Conservation (phyloP, 2,888 invertebrate genomes). For the Argynnis bischoffii region DNA sequence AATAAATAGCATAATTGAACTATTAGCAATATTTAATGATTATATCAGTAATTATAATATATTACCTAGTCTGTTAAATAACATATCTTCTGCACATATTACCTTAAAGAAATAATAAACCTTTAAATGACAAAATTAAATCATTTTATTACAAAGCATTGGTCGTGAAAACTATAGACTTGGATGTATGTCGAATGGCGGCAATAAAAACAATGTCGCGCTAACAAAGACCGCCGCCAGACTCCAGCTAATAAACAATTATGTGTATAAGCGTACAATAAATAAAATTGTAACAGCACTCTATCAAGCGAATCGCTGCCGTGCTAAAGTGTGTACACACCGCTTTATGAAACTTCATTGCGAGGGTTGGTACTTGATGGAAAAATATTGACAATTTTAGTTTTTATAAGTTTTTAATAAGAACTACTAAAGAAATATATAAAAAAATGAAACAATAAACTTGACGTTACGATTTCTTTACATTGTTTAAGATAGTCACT, state of each 20-base stretch:
- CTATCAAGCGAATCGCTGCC: slow-evolving; percentile 63
- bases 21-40: slow-evolving; percentile 17
- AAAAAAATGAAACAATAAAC: background rate
- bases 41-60: slow-evolving; percentile 12
- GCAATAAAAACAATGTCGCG: slow-evolving; percentile 60
- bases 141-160: slow-evolving; percentile 9
- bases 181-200: slow-evolving; percentile 58
- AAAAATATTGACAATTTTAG: no score
- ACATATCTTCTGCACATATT: slow-evolving; percentile 15
- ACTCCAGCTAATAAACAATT: slow-evolving; percentile 72
- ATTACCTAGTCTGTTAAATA: slow-evolving; percentile 8
- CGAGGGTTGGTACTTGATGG: background rate
- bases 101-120: slow-evolving; percentile 16
- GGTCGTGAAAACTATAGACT: background rate
- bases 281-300: slow-evolving; percentile 66
- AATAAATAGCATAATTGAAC: slow-evolving; percentile 6
- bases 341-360: slow-evolving; percentile 28
- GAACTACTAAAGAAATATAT: background rate
- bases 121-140: slow-evolving; percentile 14
- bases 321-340: slow-evolving; percentile 13
- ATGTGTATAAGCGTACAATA: slow-evolving; percentile 71
- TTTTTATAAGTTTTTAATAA: background rate
- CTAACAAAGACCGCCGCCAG: slow-evolving; percentile 62
- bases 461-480: no score
- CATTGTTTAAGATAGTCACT: no score